Base-by-base conservation (phyloP, 1,140 invertebrate species). In the Pomacea maculata region DNA sequence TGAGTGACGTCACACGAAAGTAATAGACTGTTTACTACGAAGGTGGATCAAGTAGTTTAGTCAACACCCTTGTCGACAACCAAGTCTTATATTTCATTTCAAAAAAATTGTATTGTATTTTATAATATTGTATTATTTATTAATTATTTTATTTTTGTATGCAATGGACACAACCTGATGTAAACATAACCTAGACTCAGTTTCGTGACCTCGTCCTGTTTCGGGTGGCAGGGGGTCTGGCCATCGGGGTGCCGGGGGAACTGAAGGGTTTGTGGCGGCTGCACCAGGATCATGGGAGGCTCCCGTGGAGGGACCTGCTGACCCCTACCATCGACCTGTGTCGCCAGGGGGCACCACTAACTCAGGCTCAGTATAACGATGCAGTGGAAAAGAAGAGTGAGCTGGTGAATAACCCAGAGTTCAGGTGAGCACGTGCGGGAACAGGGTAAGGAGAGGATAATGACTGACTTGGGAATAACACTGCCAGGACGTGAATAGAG, bases 201-300 rank as follows among this genome's bases (percentile, higher is more conserved):
- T 12, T 78, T 61, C 0, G 15, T 65, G 29, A 29, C 17, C 29
- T 8, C 57, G 17, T 19, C 21, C 11, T 54, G 12, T 57, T 6
- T 52, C 21, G n/a, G 25, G 2, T 29, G 25, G 21, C 84, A 93
- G 97, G 97, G 79, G 93, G 94, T 2, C 87, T 96, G n/a, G 92
- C 97, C 1, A 94, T 97, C 34, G 96, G 93, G 0, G 95, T 98
- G 34, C 97, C 98, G 6, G 97, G 97, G 1, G 97, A 99, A 91
- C 86, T 98, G 2, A 94, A 94, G 80, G 97, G 97, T 4, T 97
- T 96, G 87, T 95, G 95, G 94, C 93, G 94, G 80, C 95, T 96
- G 1, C 95, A 97, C 89, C 90, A 95, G 85, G 91, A 77, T 25
- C 83, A 79, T 63, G 91, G 89, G 11, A 82, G 82, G 54, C 90